A percentile compares a stretch with the other conserved stretches of the same genome.
Conservation (phyloP, 2,797 vertebrate species). For the Acanthornis magna region DNA sequence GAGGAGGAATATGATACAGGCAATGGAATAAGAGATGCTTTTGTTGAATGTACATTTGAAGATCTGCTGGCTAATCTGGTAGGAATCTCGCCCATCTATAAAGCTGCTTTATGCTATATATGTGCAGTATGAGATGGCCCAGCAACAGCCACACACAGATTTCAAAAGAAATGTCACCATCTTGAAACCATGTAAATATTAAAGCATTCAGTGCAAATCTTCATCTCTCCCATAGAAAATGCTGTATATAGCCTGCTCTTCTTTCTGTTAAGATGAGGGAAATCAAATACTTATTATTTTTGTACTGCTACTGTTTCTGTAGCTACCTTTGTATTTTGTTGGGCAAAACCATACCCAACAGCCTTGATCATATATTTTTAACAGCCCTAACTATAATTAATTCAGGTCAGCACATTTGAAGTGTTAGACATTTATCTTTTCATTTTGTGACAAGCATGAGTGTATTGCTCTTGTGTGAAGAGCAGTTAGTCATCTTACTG, state of each 20-base stretch:
- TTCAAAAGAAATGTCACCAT: not conserved
- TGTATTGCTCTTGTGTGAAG: conserved; percentile 43
- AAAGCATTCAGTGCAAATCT: not conserved
- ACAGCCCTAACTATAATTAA: conserved; percentile 34
- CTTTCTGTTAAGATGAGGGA: conserved; percentile 29
- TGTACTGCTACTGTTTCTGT: conserved; percentile 45
- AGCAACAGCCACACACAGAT: not conserved
- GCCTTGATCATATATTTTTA: not conserved
- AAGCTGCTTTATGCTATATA: not conserved
- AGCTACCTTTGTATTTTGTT: conserved; percentile 40
- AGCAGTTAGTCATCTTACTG: conserved; percentile 40
- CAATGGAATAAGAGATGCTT: not conserved
- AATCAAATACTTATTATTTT: conserved; percentile 50
- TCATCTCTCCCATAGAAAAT: conserved; percentile 16
- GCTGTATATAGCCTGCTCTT: not conserved
- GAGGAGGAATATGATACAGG: not conserved
- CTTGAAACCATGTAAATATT: not conserved
- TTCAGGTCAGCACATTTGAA: conserved; percentile 39
- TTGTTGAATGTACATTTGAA: not conserved
- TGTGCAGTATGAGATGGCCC: not conserved
- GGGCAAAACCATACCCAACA: not conserved
- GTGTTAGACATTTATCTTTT: conserved; percentile 41
- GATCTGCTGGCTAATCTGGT: not conserved
- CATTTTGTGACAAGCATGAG: not conserved
- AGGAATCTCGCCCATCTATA: not conserved